Evolutionary conservation across 2,888 invertebrate genomes (phyloP), one percentile per base, ranked within the genome.

Genomic region (Seira ritae): DNA sequence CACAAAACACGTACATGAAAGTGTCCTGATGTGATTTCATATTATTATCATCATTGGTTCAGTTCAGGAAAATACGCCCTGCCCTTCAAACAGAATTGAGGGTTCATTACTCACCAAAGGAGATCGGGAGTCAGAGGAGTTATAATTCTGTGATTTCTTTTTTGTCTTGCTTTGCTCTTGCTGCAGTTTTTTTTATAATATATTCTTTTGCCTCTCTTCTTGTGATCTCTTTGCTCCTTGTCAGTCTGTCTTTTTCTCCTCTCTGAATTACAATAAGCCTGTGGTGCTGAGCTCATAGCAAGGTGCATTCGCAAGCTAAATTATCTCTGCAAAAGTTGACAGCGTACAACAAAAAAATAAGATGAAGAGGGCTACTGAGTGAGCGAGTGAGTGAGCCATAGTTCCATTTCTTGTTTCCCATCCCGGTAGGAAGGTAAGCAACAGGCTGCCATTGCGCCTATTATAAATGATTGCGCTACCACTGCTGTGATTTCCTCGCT

Each of bases 111-210:
- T 82, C 82, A 82, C 68, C 67, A 72, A 50, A 72, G 60, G 55
- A 82, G 75, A 82, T 77, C 67, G 82, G 82, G 82, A 82, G 82
- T 76, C 82, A 82, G 37, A 76, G 75, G 82, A 12, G 50, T 50
- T 50, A n/a, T 50, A n/a, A 3, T 12, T 50, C 6, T 50, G 72
- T 50, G 71, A 77, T 71, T 77, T 60, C 60, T 81, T 76, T 73
- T 78, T 72, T 55, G 37, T 60, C 20, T 66, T 60, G 60, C 42
- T 80, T 73, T 68, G 10, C 10, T 24, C 75, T 73, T 68, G 10
- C 10, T 19, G 42, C 24, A 31, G 20, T 17, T 22, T 23, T 42
- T 17, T 17, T 50, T 19, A 20, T 46, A n/a, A n/a, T n/a, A n/a
- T n/a, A 2, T 24, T 23, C 8, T 68, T 76, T 31, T 76, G 23